Percentiles rank a stretch among this genome's conserved stretches.
These are phyloP conservation scores for Rhaphigaster nebulosa DNA, from an alignment of 2,888 invertebrate genomes.

Conservation along the genomic window DNA sequence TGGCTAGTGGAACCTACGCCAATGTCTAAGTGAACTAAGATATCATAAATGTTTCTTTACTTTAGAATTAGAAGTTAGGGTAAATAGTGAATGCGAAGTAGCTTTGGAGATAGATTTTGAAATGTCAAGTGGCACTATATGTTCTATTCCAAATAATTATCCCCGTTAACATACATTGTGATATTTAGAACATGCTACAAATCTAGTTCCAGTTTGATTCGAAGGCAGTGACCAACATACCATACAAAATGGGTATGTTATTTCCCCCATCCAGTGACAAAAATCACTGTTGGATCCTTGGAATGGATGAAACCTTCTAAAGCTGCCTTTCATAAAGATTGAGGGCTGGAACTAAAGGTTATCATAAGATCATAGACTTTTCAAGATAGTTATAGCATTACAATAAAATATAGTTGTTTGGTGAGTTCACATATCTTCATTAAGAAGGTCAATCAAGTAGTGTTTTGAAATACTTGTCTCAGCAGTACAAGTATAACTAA, in stretches of 20 bases:
- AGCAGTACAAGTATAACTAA: not conserved
- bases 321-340: not conserved
- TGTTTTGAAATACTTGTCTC: not conserved
- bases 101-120: not conserved
- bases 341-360: not conserved
- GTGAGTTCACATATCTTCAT: not conserved
- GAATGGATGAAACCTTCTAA: not conserved
- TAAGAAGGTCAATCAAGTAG: not conserved
- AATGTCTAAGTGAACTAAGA: not conserved
- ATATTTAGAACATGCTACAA: not conserved
- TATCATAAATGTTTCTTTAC: not conserved
- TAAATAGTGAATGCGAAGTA: not conserved
- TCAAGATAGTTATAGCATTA: not conserved
- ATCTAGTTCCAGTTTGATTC: not conserved
- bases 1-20: not conserved
- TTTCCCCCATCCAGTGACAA: not conserved
- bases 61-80: not conserved
- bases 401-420: not conserved
- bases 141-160: not conserved
- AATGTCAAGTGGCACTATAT: too few species aligned
- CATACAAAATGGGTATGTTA: too few species aligned
- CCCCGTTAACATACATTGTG: not conserved
- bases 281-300: not conserved
- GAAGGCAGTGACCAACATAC: not conserved
- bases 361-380: not conserved